Evolutionary conservation across 2,797 vertebrate genomes (phyloP), one percentile per base, ranked within the genome.

Genomic region (Muscicapa comitata): DNA sequence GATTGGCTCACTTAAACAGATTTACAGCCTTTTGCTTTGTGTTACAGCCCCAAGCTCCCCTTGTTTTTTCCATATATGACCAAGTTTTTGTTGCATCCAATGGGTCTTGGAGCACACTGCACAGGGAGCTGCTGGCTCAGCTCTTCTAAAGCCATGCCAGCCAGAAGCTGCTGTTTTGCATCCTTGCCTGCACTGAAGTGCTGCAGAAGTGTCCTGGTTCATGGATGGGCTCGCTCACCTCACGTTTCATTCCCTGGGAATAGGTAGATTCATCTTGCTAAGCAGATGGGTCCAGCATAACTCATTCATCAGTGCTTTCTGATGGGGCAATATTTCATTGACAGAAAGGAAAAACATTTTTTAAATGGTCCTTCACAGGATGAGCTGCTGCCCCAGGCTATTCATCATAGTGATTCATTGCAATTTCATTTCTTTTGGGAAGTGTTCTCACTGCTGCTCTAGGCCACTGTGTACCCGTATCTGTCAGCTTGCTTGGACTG

Each of bases 221-320:
- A 43, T 2, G 6, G 61, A 28, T 29, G 2, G 1, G 28, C 53
- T 86, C 0, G 0, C 65, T 71, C 33, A 87, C 26, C 58, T 87
- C 67, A 31, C 0, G 0, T 17, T 50, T 19, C 24, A 11, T 66
- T 77, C 61, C 25, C 40, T 66, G 45, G 48, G 61, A 63, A 67
- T 2, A 91, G 42, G 29, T 43, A 91, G 53, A 51, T 77, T 45
- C 26, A 40, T 83, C 53, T 77, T 59, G 17, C 83, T 59, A 9
- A 6, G 4, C 61, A 67, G 61, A 48, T 57, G 53, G 68, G n/a
- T 71, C 40, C 70, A 33, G 10, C 0, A 6, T 42, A 88, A 42
- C n/a, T 88, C 58, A 78, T 93, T 83, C 26, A 75, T 94, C 88
- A 84, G 14, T 2, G 4, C 51, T 66, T 84, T 65, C 81, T 85